These are phyloP conservation scores for Potamarius usumacintae DNA, from an alignment of 2,113 vertebrate genomes.

Conservation along the genomic window DNA sequence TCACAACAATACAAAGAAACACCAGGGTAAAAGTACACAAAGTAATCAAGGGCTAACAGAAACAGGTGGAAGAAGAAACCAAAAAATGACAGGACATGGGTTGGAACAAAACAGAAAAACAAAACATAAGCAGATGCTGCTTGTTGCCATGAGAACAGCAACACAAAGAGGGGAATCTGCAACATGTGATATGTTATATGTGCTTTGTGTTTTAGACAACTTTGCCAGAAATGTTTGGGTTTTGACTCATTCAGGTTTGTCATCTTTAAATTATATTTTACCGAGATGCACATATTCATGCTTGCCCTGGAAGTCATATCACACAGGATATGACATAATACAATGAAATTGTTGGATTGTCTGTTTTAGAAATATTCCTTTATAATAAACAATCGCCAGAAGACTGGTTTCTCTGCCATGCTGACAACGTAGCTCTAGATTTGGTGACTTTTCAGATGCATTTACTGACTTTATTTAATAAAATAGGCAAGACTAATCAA, in stretches of 20 bases:
- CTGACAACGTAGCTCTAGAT: not conserved
- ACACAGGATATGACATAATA: not conserved
- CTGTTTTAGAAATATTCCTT: not conserved
- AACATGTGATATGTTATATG: not conserved
- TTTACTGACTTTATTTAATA: not conserved
- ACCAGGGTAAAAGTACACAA: not conserved
- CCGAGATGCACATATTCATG: not conserved
- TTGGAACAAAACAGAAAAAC: not conserved
- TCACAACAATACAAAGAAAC: not conserved
- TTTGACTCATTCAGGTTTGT: not conserved
- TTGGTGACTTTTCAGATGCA: not conserved
- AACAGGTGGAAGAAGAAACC: not conserved
- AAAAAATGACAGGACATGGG: not conserved
- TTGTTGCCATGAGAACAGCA: conserved; percentile 12
- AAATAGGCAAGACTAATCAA: not conserved
- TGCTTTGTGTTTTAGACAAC: no score
- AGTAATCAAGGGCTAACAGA: not conserved
- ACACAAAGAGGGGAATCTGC: not conserved
- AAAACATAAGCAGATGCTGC: conserved; percentile 10
- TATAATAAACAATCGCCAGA: not conserved
- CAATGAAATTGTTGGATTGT: no score
- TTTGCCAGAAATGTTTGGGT: not conserved
- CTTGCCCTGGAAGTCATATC: not conserved
- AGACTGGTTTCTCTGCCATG: not conserved
- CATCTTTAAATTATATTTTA: not conserved